Evolutionary conservation across 2,888 invertebrate genomes (phyloP), one percentile per base, ranked within the genome.

Genomic region (Tipula unca): DNA sequence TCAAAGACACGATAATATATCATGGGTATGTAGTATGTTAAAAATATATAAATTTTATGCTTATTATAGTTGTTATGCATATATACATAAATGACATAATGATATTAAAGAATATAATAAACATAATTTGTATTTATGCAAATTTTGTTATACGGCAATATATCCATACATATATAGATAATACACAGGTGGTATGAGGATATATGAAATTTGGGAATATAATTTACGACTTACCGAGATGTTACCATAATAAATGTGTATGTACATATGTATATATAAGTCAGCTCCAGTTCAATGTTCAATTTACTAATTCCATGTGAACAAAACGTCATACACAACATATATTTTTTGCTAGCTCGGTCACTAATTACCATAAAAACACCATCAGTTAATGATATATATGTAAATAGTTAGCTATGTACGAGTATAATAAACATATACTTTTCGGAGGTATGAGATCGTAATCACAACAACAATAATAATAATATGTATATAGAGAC

Each of bases 81-180:
- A 69, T 69, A 69, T 69, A 69, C 69, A 69, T 69, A 69, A 69
- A 69, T 69, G 69, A 69, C 69, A 69, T 69, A 69, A 69, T 69
- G 69, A 69, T 69, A 69, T 69, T 69, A 69, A 25, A 69, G 69
- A 69, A 69, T 25, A 69, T 25, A 69, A 69, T 69, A 69, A 69
- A 69, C 69, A 25, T 69, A 69, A 69, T 69, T 69, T 25, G 69
- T 69, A 69, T 69, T 69, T 69, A 69, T 69, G 69, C 69, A 69
- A 69, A 69, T 69, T 69, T 69, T 69, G 48, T 69, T 69, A 25
- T 69, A 69, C 20, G 69, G 69, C 25, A 69, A 25, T 69, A 13
- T 69, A 69, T 69, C 25, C n/a, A 69, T 69, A 69, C 25, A 69
- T 3, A 48, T 48, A 48, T n/a, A 69, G 25, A 69, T 25, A 69